A percentile compares a stretch with the other conserved stretches of the same genome.
phyloP scores from a whole-genome alignment of 2,113 vertebrate genomes.

The Chrysochloris asiatica region DNA sequence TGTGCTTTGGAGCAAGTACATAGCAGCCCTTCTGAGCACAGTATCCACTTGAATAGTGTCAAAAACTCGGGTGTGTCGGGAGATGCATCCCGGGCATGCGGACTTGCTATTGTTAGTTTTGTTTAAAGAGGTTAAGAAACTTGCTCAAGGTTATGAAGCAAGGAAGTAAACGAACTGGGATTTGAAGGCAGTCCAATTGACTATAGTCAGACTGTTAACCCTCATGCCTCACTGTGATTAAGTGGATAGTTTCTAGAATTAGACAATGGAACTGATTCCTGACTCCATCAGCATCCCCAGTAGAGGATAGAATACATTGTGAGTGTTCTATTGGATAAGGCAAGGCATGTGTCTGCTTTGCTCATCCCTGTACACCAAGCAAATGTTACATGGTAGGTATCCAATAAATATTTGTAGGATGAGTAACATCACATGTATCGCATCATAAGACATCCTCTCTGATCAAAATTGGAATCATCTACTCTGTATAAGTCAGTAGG shows the following conservation, averaged over 20 bases:
- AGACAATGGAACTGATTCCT: not conserved
- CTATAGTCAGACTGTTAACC: not conserved
- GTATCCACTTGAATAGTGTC: not conserved
- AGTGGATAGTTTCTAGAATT: not conserved
- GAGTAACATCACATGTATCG: not conserved
- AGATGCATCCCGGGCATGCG: not conserved
- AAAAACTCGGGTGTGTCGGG: rapidly evolving
- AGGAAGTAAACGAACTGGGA: not conserved
- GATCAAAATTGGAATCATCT: not conserved
- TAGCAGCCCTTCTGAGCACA: not conserved
- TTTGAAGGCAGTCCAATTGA: not conserved
- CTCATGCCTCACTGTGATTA: not conserved
- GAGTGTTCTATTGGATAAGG: not conserved
- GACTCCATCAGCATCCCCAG: not conserved
- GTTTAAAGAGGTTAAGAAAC: not conserved
- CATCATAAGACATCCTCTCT: not conserved
- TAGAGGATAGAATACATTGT: not conserved
- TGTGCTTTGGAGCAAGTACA: not conserved
- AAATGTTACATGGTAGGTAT: not conserved
- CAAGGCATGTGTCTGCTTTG: not conserved
- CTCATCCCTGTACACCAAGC: not conserved
- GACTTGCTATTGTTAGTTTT: not conserved
- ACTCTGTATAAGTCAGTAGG: not conserved
- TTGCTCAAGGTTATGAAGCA: not conserved
- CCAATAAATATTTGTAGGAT: not conserved